Base-by-base conservation (phyloP, 2,797 vertebrate genomes). In the Natrix natrix region DNA sequence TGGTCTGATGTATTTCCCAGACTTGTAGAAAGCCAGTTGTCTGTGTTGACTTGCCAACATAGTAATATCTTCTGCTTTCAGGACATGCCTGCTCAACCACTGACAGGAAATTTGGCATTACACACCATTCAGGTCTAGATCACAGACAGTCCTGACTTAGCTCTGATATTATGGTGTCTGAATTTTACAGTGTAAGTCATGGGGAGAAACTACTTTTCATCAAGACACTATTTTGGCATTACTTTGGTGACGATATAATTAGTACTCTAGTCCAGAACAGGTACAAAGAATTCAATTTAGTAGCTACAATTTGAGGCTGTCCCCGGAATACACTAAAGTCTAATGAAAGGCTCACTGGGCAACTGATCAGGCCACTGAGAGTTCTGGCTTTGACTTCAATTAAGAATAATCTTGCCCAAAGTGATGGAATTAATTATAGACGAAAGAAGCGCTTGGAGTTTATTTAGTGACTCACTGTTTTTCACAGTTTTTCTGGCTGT, bases 371-470 rank as follows among this genome's bases (percentile, higher is more conserved):
- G 0, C 90, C 92, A 89, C 13, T 28, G 56, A 90, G 78, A 60
- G 56, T 57, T 61, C 74, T 93, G 92, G 66, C 94, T 93, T 60
- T 56, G 88, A 59, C 43, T 10, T 92, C 89, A 37, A 54, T 1
- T 1, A 0, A 0, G 16, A 22, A 26, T 59, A 6, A 78, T 63
- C 43, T 90, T 78, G 74, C 20, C 93, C 83, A 88, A 55, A 1
- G 24, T 13, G 90, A 20, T 6, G 83, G 86, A 88, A 11, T 52
- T 86, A 2, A 86, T 54, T 69, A 56, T 12, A 11, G 63, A 83
- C 59, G 37, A 43, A 60, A 14, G 92, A 28, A 13, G 12, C 1
- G 26, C 59, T 60, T 54, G 48, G n/a, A 20, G 10, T 91, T 93
- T 92, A 88, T 91, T 86, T 66, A 10, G 1, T 0, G 2, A 90